Base-by-base conservation (phyloP, 2,113 vertebrate genomes). In the Megaceryle maxima region DNA sequence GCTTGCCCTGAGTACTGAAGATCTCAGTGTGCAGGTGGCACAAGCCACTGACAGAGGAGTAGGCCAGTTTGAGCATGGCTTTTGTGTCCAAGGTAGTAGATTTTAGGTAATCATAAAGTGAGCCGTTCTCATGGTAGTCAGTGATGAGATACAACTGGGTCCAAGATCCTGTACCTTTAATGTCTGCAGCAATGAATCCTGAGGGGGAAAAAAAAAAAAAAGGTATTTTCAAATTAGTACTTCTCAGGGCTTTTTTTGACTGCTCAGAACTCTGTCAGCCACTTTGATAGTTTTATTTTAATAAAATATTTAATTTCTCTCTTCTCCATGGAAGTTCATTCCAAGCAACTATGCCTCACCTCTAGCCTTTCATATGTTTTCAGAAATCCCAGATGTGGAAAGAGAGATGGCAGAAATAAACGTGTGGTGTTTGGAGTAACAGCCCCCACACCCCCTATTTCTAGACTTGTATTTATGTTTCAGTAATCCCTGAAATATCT, bases 161-260 rank as follows among this genome's bases (percentile, higher is more conserved):
- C 99, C 99, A 99, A 18, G 99, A 99, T 57, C 99, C 99, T 17
- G 99, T 99, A 26, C 99, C 99, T 98, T 99, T 99, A 97, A 99
- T 99, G 93, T 99, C 99, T 37, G 99, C 99, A 9, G 99, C 99
- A 94, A 99, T 99, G 84, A 99, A 99, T 12, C 99, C 99, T 99
- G 96, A 5, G 48, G 48, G 6, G 11, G 10, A 0, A 56, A 79
- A 62, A 44, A 50, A 43, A 35, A 0, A 64, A 90, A 67, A 44
- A 46, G 13, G 1, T 1, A 68, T 43, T 57, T 88, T 62, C 13
- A 72, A 31, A n/a, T 79, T 75, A 90, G 48, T 72, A 17, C 6
- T 73, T 95, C 15, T 62, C 9, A 8, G 8, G 33, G 9, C 1
- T 4, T 5, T 37, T 66, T 50, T 28, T 17, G 18, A 51, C 18